phyloP scores from a whole-genome alignment of 1,140 invertebrate species.

The Calosoma granatense region DNA sequence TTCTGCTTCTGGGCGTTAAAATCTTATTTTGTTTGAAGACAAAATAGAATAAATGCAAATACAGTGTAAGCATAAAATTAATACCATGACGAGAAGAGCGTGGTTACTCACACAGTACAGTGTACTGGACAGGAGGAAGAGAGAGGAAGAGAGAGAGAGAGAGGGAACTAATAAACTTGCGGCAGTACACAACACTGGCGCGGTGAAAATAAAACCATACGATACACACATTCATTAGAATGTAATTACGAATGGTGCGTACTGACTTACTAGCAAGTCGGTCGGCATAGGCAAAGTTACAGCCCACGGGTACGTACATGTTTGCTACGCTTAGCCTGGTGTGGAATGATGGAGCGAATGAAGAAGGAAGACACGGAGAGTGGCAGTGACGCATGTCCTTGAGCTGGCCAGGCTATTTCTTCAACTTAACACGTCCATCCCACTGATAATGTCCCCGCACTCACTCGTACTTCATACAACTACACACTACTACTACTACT shows the following conservation, averaged over 20 bases:
- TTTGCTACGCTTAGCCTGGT: background rate
- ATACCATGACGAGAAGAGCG: no score
- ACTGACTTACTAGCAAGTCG: background rate
- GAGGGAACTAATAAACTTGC: background rate
- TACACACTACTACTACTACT: background rate
- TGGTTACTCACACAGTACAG: no score
- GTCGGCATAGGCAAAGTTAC: background rate
- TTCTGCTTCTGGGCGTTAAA: no score
- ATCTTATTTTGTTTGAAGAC: no score
- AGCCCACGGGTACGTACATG: no score
- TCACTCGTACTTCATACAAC: no score
- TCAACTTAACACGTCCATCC: background rate
- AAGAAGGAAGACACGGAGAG: background rate
- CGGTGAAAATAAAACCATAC: background rate
- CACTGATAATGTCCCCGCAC: background rate
- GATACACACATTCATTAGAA: background rate
- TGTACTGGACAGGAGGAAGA: no score
- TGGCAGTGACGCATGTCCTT: no score
- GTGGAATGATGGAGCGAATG: no score
- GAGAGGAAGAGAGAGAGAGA: no score
- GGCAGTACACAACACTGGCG: background rate
- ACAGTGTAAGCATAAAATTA: no score
- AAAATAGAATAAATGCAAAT: no score
- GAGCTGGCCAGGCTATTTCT: background rate
- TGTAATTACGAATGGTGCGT: background rate